Percentiles rank a stretch among this genome's conserved stretches.
Evolutionary conservation across 2,888 invertebrate species (phyloP).

Genomic region (Exephanes ischioxanthus): DNA sequence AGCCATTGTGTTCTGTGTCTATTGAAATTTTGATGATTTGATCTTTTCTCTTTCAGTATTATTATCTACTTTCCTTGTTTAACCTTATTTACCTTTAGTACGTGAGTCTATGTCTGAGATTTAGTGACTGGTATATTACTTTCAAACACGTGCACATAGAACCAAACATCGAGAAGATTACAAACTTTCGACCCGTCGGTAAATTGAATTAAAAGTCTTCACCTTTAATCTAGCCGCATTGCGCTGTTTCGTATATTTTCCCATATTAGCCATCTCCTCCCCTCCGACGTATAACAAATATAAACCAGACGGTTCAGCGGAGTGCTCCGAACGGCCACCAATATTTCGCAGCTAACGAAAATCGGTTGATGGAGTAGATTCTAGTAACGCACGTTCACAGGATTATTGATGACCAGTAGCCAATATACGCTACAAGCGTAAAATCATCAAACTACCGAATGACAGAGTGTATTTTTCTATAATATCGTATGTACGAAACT

Average conservation of each 20-base stretch:
- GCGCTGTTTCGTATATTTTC: not conserved
- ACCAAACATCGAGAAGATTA: not conserved
- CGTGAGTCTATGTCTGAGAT: too few species aligned
- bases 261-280: not conserved
- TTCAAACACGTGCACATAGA: not conserved
- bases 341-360: conserved; percentile 6
- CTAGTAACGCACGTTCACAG: not conserved
- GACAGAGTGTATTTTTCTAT: conserved; percentile 2
- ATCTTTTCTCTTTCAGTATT: too few species aligned
- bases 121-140: not conserved
- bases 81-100: too few species aligned
- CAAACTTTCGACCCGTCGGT: not conserved
- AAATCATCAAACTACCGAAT: conserved; percentile 25
- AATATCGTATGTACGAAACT: not conserved
- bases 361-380: not conserved
- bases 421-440: not conserved
- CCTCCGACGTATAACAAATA: not conserved
- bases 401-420: conserved; percentile 21
- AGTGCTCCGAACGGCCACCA: not conserved
- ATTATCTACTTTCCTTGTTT: too few species aligned
- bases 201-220: conserved; percentile 2
- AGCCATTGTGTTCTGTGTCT: too few species aligned
- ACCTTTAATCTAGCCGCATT: not conserved
- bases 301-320: not conserved
- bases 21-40: too few species aligned